phyloP scores from a whole-genome alignment of 2,113 vertebrate genomes.

The Gallinago jamesoni region DNA sequence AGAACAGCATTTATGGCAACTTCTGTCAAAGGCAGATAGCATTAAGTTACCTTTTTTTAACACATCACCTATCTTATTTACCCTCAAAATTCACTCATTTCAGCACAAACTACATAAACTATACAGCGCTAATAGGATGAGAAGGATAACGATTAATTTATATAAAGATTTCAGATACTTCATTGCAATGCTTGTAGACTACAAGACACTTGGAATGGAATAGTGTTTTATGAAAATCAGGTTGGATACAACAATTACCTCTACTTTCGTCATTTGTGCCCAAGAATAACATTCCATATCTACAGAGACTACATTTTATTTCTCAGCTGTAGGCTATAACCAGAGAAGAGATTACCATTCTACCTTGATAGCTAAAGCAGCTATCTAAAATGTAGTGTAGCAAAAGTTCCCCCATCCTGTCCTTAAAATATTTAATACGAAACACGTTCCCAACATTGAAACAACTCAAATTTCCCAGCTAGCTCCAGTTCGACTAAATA shows the following conservation, averaged over 20 bases:
- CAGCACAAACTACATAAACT: neutral
- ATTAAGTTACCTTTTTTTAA: neutral
- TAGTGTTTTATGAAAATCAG: neutral
- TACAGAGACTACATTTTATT: neutral
- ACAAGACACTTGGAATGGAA: neutral
- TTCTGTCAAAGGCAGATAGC: neutral
- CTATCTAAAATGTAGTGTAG: neutral
- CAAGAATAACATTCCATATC: neutral
- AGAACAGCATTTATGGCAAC: neutral
- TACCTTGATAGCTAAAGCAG: neutral
- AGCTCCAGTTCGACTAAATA: neutral
- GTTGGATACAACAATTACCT: neutral
- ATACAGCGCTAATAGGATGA: neutral
- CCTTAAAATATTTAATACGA: neutral
- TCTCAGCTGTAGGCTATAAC: neutral
- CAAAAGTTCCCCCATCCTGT: neutral
- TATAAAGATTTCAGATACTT: neutral
- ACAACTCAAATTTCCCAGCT: neutral
- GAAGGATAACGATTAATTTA: neutral
- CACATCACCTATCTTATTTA: neutral
- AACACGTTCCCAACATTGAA: neutral
- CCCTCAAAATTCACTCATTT: neutral
- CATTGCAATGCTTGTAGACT: neutral
- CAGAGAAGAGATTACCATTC: neutral
- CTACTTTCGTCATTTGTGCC: neutral